phyloP scores from a whole-genome alignment of 2,888 invertebrate genomes.

The Sceliomorpha sp. region DNA sequence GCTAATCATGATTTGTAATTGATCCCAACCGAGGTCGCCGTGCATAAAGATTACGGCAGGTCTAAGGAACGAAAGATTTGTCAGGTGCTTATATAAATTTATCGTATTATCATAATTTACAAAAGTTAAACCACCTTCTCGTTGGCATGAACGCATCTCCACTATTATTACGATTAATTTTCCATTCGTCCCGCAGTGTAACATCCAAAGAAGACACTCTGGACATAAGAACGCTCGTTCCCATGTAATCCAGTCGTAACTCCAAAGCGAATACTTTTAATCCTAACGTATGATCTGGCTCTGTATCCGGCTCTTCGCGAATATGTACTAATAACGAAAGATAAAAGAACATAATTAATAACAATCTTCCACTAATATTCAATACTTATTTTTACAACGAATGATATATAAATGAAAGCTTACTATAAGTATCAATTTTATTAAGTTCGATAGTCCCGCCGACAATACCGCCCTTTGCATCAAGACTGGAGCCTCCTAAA shows the following conservation, averaged over 20 bases:
- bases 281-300: conserved; percentile 93
- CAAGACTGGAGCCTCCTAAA: conserved; percentile 93
- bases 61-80: conserved; percentile 76
- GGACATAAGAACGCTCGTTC: conserved; percentile 95
- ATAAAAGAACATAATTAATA: conserved; percentile 4
- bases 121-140: conserved; percentile 81
- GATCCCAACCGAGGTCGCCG: conserved; percentile 96
- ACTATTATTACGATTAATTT: conserved; percentile 82
- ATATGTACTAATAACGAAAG: conserved; percentile 86
- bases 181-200: conserved; percentile 93
- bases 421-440: conserved; percentile 91
- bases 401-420: conserved; percentile 69
- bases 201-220: conserved; percentile 91
- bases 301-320: conserved; percentile 92
- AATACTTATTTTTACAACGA: background rate
- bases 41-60: conserved; percentile 95
- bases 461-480: conserved; percentile 98
- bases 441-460: conserved; percentile 96
- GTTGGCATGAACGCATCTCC: conserved; percentile 84
- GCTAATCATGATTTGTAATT: conserved; percentile 97
- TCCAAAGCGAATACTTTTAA: conserved; percentile 92
- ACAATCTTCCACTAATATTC: background rate
- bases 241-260: conserved; percentile 98
- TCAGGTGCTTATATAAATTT: background rate
- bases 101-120: background rate